These are phyloP conservation scores for Eucriotettix oculatus DNA, from an alignment of 2,888 invertebrate genomes.

Conservation along the genomic window DNA sequence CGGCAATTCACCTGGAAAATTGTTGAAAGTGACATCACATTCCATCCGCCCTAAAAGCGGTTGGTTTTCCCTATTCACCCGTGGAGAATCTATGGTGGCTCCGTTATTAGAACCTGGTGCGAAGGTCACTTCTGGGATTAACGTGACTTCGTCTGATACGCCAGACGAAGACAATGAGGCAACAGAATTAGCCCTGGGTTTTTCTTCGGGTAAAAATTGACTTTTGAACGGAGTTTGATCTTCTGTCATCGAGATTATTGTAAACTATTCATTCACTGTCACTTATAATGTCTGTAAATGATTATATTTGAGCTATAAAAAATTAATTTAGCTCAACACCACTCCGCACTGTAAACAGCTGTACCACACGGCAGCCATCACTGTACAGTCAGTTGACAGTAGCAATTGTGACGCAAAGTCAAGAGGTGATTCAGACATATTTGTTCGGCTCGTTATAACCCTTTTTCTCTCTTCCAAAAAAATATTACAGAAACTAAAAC, in stretches of 20 bases:
- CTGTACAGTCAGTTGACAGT: too few relatives aligned
- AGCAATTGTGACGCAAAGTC: too few relatives aligned
- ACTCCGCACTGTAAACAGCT: too few relatives aligned
- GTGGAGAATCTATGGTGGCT: constrained; percentile 69
- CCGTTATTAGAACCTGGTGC: constrained; percentile 25
- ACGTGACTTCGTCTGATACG: constrained; percentile 46
- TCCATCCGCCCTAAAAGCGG: constrained; percentile 73
- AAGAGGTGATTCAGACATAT: too few relatives aligned
- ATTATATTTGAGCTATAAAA: too few relatives aligned
- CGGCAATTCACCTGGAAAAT: constrained; percentile 57
- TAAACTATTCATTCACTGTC: not conserved
- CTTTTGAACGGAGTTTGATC: constrained; percentile 17
- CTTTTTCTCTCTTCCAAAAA: too few relatives aligned
- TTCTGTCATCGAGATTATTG: constrained; percentile 17
- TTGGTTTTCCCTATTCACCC: constrained; percentile 80
- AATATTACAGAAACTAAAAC: too few relatives aligned
- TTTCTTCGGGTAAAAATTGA: constrained; percentile 12
- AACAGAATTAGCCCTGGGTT: constrained; percentile 14
- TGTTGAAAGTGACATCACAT: constrained; percentile 60
- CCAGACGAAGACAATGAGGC: constrained; percentile 18
- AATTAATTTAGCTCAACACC: too few relatives aligned
- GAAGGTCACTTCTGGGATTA: constrained; percentile 71
- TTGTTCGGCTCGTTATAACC: too few relatives aligned
- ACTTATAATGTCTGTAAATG: too few relatives aligned
- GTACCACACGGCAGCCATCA: too few relatives aligned